Evolutionary conservation across 2,888 invertebrate genomes (phyloP), one percentile per base, ranked within the genome.

Genomic region (Diogma glabrata): DNA sequence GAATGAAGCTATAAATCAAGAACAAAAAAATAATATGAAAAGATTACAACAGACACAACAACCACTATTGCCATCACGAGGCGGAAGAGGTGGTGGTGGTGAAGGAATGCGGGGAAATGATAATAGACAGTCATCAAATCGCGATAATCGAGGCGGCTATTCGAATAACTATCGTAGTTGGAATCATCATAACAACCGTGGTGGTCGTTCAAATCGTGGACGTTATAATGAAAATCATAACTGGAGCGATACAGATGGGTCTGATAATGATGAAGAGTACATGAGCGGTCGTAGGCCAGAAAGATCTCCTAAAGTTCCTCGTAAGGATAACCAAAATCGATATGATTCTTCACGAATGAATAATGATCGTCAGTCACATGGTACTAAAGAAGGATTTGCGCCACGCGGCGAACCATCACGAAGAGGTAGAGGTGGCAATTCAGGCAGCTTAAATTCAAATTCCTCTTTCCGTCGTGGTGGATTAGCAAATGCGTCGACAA

Each of bases 401-500:
- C 91, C 91, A 0, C 78, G 89, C 19, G 92, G 92, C 1, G 91
- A 91, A 66, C 92, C 92, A 0, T 90, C 90, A 2, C 75, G 91
- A 49, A 81, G 91, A 52, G 92, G 92, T 5, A 76, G 92, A 54
- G 88, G 85, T 14, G 77, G 76, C 3, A n/a, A n/a, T n/a, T n/a
- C n/a, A n/a, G 64, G 74, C 52, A 75, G 73, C 52, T 65, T 75
- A 49, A 74, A 78, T 12, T 61, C 73, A 53, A 74, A 57, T 16
- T 60, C 64, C 3, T 59, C 62, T 1, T 67, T 60, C 51, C 59
- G 76, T 30, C 69, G 77, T 51, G 74, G 79, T 23, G 66, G 73
- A n/a, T 73, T 79, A 20, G 66, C 73, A 19, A 60, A 43, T 22
- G 66, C 73, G n/a, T 20, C 70, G 74, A 6, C 72, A 75, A 76